Base-by-base conservation (phyloP, 2,888 invertebrate genomes). In the Augiades crinisus region DNA sequence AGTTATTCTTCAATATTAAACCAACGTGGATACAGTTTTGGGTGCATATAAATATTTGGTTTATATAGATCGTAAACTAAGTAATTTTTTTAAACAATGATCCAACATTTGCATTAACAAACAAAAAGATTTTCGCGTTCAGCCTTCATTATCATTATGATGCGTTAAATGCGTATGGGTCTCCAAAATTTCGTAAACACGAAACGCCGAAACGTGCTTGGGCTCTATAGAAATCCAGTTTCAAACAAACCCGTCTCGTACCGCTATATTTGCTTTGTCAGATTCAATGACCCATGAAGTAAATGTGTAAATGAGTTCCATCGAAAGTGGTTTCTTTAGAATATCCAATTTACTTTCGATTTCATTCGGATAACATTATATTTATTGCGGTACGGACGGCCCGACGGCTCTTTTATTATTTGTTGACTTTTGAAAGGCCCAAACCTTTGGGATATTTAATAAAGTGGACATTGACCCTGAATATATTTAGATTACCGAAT, bases 261-360 rank as follows among this genome's bases (percentile, higher is more conserved):
- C 55, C 53, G 60, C 58, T 61, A 57, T 47, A 36, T 56, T 50
- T 54, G 53, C 57, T 59, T 53, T 52, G 27, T 37, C 51, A 37
- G 44, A 51, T 51, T 51, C 51, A 51, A 51, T 51, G 51, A 45
- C 51, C 51, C 38, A 45, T 14, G 45, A 38, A 51, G 37, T 38
- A 13, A 45, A 51, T 51, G 51, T 51, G 51, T 45, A 45, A 53
- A 54, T 44, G 51, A 53, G 57, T 50, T 34, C 40, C 55, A 64
- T 59, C 63, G 65, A 65, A 64, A 65, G 65, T 64, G 64, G 61
- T 59, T 60, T 62, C 50, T 47, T 57, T 50, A 50, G 27, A 34
- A 50, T 43, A 43, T 37, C 43, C 21, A 43, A 50, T 36, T 56
- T 53, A 60, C 63, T 65, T 63, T 65, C 63, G 45, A 58, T 65